Evolutionary conservation across 1,140 invertebrate species (phyloP), one percentile per base, ranked within the genome.

Genomic region (Zaprionus capensis): DNA sequence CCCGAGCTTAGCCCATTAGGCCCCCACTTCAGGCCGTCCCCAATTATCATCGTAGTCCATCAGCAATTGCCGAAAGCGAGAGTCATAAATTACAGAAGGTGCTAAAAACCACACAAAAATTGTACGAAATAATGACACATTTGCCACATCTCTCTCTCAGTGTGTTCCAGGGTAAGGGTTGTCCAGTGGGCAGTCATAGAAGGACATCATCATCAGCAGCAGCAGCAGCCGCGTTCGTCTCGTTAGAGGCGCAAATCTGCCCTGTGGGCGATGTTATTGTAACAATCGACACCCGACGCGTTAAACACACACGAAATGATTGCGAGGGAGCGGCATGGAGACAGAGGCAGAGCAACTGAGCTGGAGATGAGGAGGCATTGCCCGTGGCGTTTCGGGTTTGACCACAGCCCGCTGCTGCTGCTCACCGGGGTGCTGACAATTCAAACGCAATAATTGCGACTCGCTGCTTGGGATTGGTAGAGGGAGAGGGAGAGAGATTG

Each of bases 401-500:
- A 88, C 84, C 84, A 81, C 38, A 68, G 72, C 70, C 81, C 36
- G 5, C 26, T 15, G 22, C 63, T 31, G 28, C 36, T 51, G 56
- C 84, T 71, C 85, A 64, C 74, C 76, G 78, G 84, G 84, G 84
- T 88, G 84, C 90, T 88, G 84, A 88, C 85, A 90, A 90, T 91
- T 90, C 86, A 80, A 90, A 90, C 82, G 80, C 85, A 90, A 90
- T 90, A 90, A 90, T 90, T 90, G 82, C 85, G 84, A 87, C 78
- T 75, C 69, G 81, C 74, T 90, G 78, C 67, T 51, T 74, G 79
- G 81, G 85, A 70, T 59, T 66, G 53, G 34, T 66, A 49, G 36
- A 55, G 61, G 69, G 74, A 73, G 78, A 44, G 75, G 57, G 64
- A 53, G 41, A 38, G 15, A 24, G 64, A 17, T 65, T 22, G 41